Percentiles rank a stretch among this genome's conserved stretches.
phyloP scores from a whole-genome alignment of 1,140 invertebrate species.

The Lepidurus couesii region DNA sequence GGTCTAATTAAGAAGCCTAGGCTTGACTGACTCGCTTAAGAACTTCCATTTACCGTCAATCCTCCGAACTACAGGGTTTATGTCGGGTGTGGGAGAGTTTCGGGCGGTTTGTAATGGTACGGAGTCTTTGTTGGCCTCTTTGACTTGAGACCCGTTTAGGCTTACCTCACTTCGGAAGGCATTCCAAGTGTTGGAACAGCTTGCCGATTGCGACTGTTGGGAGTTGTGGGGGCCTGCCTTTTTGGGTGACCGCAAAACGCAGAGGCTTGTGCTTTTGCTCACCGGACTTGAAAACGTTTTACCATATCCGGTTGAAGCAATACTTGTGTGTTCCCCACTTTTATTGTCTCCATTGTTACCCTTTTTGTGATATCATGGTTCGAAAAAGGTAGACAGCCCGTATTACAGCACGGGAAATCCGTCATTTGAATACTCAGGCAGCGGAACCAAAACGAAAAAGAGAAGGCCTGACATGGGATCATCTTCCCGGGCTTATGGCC shows the following conservation, averaged over 20 bases:
- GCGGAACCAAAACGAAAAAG: neutral
- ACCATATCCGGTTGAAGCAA: neutral
- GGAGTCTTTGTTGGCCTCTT: too few species aligned
- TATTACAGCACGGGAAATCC: constrained; percentile 2
- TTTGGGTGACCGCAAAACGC: neutral
- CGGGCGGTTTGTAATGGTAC: too few species aligned
- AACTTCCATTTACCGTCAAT: neutral
- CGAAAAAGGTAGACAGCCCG: neutral
- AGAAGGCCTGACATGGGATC: neutral
- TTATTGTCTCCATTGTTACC: constrained; percentile 2
- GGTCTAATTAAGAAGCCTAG: neutral
- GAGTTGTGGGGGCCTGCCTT: too few species aligned
- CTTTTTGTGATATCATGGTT: neutral
- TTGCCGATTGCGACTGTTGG: too few species aligned
- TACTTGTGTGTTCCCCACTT: neutral
- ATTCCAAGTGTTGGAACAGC: too few species aligned
- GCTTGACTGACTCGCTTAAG: neutral
- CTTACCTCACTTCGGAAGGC: too few species aligned
- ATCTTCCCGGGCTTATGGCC: too few species aligned
- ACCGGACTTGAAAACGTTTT: constrained; percentile 18
- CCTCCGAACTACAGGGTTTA: neutral
- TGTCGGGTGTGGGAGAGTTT: too few species aligned
- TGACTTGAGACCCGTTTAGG: too few species aligned
- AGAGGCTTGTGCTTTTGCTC: neutral
- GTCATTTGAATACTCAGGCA: constrained; percentile 1